Conservation (phyloP, 2,888 invertebrate species). For the Notocelia uddmanniana region DNA sequence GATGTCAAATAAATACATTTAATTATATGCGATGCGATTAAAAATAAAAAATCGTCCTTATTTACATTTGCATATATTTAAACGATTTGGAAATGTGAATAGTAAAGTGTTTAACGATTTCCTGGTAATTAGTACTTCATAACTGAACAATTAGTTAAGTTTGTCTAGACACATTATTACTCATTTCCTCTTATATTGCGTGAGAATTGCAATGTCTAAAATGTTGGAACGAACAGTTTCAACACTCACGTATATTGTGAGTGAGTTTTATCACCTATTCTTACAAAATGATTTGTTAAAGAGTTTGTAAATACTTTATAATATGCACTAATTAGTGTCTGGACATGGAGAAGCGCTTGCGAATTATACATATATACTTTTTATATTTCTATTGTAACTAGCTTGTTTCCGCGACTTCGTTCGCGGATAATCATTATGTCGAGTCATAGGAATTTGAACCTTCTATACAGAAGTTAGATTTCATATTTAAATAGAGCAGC, state of each 20-base stretch:
- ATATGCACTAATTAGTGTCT: conserved; percentile 28
- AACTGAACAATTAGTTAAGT: not conserved
- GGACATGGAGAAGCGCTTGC: not conserved
- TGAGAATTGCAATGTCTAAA: conserved; percentile 10
- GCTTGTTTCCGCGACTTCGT: too few relatives aligned
- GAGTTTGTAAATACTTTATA: conserved; percentile 2
- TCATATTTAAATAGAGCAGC: too few relatives aligned
- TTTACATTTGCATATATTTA: too few relatives aligned
- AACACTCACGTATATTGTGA: conserved; percentile 23
- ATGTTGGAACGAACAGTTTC: conserved; percentile 6
- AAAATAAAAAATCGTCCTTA: too few relatives aligned
- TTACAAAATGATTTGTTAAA: conserved; percentile 24
- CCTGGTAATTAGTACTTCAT: conserved; percentile 4
- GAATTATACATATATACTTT: not conserved
- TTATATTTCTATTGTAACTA: too few relatives aligned
- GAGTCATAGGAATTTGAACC: too few relatives aligned
- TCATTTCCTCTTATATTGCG: conserved; percentile 7
- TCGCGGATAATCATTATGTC: too few relatives aligned
- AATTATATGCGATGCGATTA: too few relatives aligned
- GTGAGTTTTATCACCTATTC: conserved; percentile 2
- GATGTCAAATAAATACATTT: too few relatives aligned
- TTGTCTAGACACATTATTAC: conserved; percentile 3
- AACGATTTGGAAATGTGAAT: not conserved
- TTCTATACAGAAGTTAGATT: too few relatives aligned
- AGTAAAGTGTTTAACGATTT: not conserved